Conservation (phyloP, 1,140 invertebrate genomes). For the Nylanderia fulva region DNA sequence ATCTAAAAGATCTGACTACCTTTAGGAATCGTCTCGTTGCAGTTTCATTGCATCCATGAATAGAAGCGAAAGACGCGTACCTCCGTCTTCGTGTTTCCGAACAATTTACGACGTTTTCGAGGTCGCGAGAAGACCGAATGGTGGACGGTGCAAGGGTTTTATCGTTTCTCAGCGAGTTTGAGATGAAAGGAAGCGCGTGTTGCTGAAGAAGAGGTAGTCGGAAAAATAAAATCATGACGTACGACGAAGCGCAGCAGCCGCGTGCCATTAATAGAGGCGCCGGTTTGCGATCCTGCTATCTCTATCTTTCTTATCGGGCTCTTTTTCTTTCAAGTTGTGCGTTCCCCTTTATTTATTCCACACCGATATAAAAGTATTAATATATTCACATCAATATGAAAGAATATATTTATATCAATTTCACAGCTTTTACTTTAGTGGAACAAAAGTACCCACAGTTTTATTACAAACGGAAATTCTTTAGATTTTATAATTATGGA, state of each 20-base stretch:
- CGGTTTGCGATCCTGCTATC: constrained; percentile 9
- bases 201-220: constrained; percentile 16
- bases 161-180: constrained; percentile 31
- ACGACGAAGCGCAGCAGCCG: constrained; percentile 57
- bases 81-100: constrained; percentile 12
- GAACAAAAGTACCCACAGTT: background rate
- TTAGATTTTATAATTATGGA: background rate
- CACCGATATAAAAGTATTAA: background rate
- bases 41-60: constrained; percentile 60
- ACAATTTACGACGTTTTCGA: constrained; percentile 71
- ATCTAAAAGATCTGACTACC: background rate
- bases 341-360: background rate
- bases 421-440: background rate
- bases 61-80: constrained; percentile 62
- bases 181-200: constrained; percentile 70
- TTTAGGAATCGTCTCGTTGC: constrained; percentile 18
- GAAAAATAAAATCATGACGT: constrained; percentile 72
- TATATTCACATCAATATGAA: background rate
- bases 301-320: no score
- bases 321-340: constrained; percentile 3
- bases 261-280: constrained; percentile 63
- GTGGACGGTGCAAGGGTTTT: constrained; percentile 45
- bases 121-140: constrained; percentile 43
- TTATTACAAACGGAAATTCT: background rate
- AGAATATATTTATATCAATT: background rate